phyloP scores from a whole-genome alignment of 2,797 vertebrate species.

The Gorsachius magnificus region DNA sequence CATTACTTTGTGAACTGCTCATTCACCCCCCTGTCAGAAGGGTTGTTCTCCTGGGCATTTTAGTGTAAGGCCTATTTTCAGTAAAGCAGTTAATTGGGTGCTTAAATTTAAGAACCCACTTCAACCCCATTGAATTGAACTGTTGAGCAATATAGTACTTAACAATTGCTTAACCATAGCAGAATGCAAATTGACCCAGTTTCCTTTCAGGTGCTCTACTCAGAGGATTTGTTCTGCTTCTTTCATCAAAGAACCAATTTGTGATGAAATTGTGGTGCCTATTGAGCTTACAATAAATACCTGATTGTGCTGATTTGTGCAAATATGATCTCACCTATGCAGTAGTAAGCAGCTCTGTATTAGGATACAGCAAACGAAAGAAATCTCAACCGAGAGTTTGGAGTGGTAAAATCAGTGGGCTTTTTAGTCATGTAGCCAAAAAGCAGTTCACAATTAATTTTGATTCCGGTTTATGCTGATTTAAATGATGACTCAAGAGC shows the following conservation, averaged over 20 bases:
- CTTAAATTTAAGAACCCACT: constrained; percentile 36
- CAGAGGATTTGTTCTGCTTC: neutral
- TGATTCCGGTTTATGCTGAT: neutral
- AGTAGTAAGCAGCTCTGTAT: neutral
- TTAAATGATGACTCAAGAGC: neutral
- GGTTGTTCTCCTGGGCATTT: neutral
- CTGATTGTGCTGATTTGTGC: neutral
- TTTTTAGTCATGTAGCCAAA: neutral
- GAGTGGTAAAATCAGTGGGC: neutral
- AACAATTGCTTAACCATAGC: neutral
- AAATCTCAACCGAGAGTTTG: neutral
- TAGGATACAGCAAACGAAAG: neutral
- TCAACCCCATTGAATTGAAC: constrained; percentile 16
- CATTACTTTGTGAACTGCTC: neutral
- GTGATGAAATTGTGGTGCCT: neutral
- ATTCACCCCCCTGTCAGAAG: neutral
- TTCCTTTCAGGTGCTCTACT: neutral
- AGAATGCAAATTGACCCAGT: neutral
- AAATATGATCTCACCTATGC: neutral
- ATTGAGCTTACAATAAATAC: neutral
- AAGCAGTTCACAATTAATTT: neutral
- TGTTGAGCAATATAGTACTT: constrained; percentile 15
- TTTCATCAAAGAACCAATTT: neutral
- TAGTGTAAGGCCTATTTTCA: neutral
- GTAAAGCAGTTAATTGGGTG: constrained; percentile 14